Percentiles rank a stretch among this genome's conserved stretches.
These are phyloP conservation scores for Agrypnia vestita DNA, from an alignment of 1,140 invertebrate species.

Conservation along the genomic window DNA sequence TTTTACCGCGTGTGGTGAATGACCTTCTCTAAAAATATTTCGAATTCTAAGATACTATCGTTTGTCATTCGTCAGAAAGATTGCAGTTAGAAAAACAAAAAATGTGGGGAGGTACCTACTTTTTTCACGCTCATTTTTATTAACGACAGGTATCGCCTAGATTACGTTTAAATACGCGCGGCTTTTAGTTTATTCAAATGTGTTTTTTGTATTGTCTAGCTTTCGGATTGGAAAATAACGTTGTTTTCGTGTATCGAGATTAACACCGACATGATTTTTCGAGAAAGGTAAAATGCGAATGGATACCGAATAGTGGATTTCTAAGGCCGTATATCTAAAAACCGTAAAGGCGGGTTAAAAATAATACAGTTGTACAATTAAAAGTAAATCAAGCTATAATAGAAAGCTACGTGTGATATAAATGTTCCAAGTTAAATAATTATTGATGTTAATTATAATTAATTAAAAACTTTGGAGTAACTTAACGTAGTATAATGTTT, in stretches of 20 bases:
- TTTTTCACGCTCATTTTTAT: background rate
- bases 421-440: too few species aligned
- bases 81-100: slow-evolving; percentile 32
- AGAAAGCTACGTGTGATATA: too few species aligned
- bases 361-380: too few species aligned
- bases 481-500: too few species aligned
- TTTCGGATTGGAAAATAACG: background rate
- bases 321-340: too few species aligned
- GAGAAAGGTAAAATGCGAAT: too few species aligned
- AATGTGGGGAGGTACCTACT: slow-evolving; percentile 12
- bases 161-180: background rate
- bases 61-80: slow-evolving; percentile 9
- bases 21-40: slow-evolving; percentile 35
- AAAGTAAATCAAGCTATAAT: too few species aligned
- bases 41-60: slow-evolving; percentile 1
- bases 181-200: background rate
- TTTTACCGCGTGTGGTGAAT: slow-evolving; percentile 34
- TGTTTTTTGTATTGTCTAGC: background rate
- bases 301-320: too few species aligned
- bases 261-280: too few species aligned
- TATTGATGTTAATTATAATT: too few species aligned
- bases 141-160: background rate
- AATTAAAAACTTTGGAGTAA: too few species aligned
- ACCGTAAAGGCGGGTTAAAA: too few species aligned
- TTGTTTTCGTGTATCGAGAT: background rate